Evolutionary conservation across 2,113 vertebrate species (phyloP).

Genomic region (Argyrosomus japonicus): DNA sequence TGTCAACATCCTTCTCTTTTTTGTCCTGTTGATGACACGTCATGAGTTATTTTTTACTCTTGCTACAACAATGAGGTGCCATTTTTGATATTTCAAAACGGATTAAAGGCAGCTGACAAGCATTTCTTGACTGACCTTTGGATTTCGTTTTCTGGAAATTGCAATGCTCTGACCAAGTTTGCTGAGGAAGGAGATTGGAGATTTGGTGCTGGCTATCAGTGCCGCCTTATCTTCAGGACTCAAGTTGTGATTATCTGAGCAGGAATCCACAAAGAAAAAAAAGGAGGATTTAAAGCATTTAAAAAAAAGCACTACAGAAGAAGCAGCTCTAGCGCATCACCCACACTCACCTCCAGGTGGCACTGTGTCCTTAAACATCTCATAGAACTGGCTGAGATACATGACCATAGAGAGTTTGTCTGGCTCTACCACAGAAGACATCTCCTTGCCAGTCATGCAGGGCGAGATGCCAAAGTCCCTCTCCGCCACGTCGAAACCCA

Average conservation of each 20-base stretch:
- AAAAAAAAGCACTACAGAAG: background rate
- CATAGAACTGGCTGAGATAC: conserved; percentile 99
- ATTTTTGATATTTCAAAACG: background rate
- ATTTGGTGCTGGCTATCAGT: conserved; percentile 92
- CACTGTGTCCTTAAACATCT: conserved; percentile 98
- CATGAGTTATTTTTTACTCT: conserved; percentile 34
- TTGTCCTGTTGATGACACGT: conserved; percentile 89
- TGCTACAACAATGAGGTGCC: background rate
- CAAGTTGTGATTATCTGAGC: conserved; percentile 90
- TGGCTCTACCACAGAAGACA: conserved; percentile 95
- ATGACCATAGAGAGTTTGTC: conserved; percentile 99
- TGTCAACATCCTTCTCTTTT: conserved; percentile 94
- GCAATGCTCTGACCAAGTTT: conserved; percentile 97
- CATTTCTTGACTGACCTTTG: conserved; percentile 85
- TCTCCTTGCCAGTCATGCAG: conserved; percentile 99
- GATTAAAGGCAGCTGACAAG: accelerated
- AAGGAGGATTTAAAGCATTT: background rate
- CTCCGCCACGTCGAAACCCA: conserved; percentile 95
- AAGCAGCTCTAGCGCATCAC: background rate
- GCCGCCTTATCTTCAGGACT: conserved; percentile 94
- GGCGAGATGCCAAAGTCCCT: conserved; percentile 96
- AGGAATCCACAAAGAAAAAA: conserved; percentile 13
- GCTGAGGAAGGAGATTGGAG: conserved; percentile 97
- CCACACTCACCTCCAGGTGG: conserved; percentile 89
- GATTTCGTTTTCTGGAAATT: conserved; percentile 95